Percentiles rank a stretch among this genome's conserved stretches.
Evolutionary conservation across 2,113 vertebrate species (phyloP).

Genomic region (Nycticorax nycticorax): DNA sequence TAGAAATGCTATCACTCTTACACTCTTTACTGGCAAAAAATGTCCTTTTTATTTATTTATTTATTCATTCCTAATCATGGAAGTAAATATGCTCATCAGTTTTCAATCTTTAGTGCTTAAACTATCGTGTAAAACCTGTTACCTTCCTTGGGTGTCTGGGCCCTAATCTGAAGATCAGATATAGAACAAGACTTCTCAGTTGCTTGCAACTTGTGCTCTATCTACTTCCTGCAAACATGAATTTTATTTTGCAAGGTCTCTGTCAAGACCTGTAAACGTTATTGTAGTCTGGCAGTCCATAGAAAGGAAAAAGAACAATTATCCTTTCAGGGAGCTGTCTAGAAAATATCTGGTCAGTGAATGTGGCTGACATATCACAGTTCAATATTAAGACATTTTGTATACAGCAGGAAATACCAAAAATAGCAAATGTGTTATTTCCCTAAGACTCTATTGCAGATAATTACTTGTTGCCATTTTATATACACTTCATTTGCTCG

Average conservation of each 20-base stretch:
- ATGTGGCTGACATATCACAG: not conserved
- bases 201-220: not conserved
- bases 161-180: not conserved
- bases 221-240: not conserved
- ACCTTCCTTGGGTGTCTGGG: not conserved
- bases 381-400: not conserved
- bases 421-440: not conserved
- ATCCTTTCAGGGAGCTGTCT: not conserved
- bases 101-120: not conserved
- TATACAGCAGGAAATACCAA: not conserved
- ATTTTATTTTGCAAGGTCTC: not conserved
- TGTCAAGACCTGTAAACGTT: not conserved
- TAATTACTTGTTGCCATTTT: not conserved
- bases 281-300: not conserved
- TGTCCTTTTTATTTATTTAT: not conserved
- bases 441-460: not conserved
- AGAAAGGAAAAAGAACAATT: not conserved
- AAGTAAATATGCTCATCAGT: not conserved
- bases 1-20: not conserved
- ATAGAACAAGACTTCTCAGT: not conserved
- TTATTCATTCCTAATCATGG: rapidly evolving
- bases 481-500: not conserved
- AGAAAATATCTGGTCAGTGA: not conserved
- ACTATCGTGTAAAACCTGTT: not conserved
- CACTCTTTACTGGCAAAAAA: not conserved